Evolutionary conservation across 2,888 invertebrate species (phyloP).

Genomic region (Clanis bilineata): DNA sequence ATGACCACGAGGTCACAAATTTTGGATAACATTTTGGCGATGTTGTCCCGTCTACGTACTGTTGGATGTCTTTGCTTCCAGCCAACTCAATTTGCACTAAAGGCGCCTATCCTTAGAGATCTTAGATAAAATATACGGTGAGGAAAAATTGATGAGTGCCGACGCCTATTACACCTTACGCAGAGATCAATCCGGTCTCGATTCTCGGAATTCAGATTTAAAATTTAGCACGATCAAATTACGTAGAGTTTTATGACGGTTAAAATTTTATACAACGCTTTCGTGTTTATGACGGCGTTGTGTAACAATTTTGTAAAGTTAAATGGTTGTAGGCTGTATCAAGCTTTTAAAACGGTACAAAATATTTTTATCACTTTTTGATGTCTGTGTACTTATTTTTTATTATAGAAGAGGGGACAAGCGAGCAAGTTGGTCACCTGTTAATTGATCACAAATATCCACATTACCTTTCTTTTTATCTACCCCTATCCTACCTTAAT

Average conservation of each 20-base stretch:
- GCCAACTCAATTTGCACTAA: conserved; percentile 51
- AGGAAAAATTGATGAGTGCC: conserved; percentile 47
- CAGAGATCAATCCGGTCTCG: conserved; percentile 1
- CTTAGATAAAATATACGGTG: conserved; percentile 41
- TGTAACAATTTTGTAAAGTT: neutral
- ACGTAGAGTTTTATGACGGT: conserved; percentile 4
- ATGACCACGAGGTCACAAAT: too few relatives aligned
- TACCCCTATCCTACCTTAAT: too few relatives aligned
- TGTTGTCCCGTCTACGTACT: too few relatives aligned
- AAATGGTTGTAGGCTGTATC: neutral
- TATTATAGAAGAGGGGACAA: too few relatives aligned
- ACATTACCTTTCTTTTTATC: too few relatives aligned
- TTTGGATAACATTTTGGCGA: too few relatives aligned
- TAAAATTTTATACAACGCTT: neutral
- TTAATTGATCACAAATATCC: too few relatives aligned
- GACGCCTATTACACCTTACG: conserved; percentile 31
- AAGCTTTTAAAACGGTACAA: neutral
- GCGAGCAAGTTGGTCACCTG: too few relatives aligned
- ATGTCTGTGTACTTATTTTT: too few relatives aligned
- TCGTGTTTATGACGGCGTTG: neutral
- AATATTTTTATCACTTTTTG: neutral
- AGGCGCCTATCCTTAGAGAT: conserved; percentile 37
- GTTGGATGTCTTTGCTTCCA: too few relatives aligned
- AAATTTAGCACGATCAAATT: neutral
- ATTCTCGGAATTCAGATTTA: neutral